A percentile compares a stretch with the other conserved stretches of the same genome.
Conservation (phyloP, 2,888 invertebrate genomes). For the Nezara viridula region DNA sequence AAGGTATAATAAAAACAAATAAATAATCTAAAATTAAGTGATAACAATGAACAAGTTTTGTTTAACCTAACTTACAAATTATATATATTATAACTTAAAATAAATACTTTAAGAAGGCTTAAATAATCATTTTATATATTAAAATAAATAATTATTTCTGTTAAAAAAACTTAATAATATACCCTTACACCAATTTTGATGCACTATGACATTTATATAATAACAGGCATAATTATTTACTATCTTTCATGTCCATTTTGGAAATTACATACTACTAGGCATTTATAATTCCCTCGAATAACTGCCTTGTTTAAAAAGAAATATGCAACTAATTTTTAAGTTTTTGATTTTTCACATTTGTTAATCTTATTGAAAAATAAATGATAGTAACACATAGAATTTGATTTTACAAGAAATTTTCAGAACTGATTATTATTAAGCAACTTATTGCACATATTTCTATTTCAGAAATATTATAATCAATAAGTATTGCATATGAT, state of each 20-base stretch:
- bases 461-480: no score
- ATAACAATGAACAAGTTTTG: background rate
- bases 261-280: background rate
- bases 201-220: background rate
- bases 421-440: no score
- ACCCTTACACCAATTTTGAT: slow-evolving; percentile 25
- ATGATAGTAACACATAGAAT: background rate
- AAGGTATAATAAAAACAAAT: background rate
- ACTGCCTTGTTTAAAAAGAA: background rate
- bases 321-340: background rate
- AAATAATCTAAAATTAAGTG: slow-evolving; percentile 6
- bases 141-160: slow-evolving; percentile 4
- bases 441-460: no score
- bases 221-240: background rate
- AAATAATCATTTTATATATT: background rate
- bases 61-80: background rate
- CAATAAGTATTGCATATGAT: no score
- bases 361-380: background rate
- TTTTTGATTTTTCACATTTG: background rate
- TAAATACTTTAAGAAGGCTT: background rate
- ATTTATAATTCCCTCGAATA: background rate
- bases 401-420: background rate
- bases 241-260: background rate
- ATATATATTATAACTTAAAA: no score
- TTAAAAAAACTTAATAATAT: background rate